These are phyloP conservation scores for Sinohyriopsis cumingii DNA, from an alignment of 2,888 invertebrate genomes.

Conservation along the genomic window DNA sequence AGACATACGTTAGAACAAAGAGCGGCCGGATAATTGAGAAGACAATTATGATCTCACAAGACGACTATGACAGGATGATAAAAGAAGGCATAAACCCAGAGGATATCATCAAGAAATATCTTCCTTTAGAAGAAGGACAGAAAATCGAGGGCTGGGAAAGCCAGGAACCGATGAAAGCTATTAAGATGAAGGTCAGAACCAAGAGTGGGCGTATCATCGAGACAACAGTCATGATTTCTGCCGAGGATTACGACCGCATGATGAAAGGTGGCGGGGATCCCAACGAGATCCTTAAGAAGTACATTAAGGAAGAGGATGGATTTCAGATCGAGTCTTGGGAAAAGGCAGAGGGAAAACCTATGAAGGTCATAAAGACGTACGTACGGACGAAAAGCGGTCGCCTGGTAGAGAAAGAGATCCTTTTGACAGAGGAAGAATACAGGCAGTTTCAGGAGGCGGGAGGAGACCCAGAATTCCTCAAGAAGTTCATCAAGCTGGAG, in stretches of 20 bases:
- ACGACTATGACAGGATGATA: slow-evolving; percentile 68
- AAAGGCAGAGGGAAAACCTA: slow-evolving; percentile 60
- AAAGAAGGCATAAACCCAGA: slow-evolving; percentile 63
- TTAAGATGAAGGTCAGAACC: slow-evolving; percentile 66
- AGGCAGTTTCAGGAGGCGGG: slow-evolving; percentile 62
- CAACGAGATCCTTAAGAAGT: slow-evolving; percentile 64
- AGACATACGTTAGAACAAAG: slow-evolving; percentile 69
- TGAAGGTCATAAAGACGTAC: slow-evolving; percentile 66
- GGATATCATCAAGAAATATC: slow-evolving; percentile 66
- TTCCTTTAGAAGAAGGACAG: slow-evolving; percentile 65
- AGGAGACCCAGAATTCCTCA: slow-evolving; percentile 66
- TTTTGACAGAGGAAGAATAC: slow-evolving; percentile 70
- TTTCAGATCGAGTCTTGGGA: slow-evolving; percentile 65
- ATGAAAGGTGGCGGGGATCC: slow-evolving; percentile 63
- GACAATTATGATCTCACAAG: slow-evolving; percentile 68
- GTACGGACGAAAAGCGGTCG: slow-evolving; percentile 70
- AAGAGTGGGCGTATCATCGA: slow-evolving; percentile 70
- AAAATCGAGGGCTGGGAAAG: slow-evolving; percentile 67
- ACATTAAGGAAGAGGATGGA: slow-evolving; percentile 63
- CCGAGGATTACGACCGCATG: slow-evolving; percentile 69
- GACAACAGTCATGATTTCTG: slow-evolving; percentile 67
- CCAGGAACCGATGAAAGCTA: slow-evolving; percentile 67
- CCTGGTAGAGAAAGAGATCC: slow-evolving; percentile 65
- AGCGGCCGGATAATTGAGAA: slow-evolving; percentile 69
- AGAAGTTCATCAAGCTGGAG: slow-evolving; percentile 66